Conservation (phyloP, 2,113 vertebrate genomes). For the Daubentonia madagascariensis region DNA sequence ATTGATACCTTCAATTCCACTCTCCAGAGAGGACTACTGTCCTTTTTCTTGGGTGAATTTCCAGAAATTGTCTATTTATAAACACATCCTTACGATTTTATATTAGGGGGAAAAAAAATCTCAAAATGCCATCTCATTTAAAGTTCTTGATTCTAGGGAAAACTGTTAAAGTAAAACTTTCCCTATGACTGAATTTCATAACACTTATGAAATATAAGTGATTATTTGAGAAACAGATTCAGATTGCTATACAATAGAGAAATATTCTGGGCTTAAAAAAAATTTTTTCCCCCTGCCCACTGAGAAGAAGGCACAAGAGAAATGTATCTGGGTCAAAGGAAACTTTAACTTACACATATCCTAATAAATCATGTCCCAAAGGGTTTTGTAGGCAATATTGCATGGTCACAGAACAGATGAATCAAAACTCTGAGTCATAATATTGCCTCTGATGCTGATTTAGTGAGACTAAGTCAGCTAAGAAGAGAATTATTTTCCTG, state of each 20-base stretch:
- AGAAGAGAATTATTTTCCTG: not conserved
- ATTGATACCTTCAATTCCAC: not conserved
- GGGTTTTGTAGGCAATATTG: not conserved
- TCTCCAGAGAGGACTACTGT: not conserved
- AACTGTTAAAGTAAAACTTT: slow-evolving; percentile 27
- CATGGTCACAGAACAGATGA: not conserved
- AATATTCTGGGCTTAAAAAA: not conserved
- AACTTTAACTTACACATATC: slow-evolving; percentile 9
- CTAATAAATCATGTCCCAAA: not conserved
- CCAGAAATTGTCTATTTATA: slow-evolving; percentile 1
- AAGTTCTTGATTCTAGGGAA: not conserved
- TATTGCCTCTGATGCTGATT: not conserved
- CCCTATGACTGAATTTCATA: not conserved
- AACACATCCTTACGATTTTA: not conserved
- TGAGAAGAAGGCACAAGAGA: not conserved
- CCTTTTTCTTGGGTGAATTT: slow-evolving; percentile 4
- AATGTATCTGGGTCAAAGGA: not conserved
- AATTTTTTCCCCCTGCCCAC: not conserved
- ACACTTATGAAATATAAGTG: slow-evolving; percentile 26
- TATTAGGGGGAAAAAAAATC: not conserved
- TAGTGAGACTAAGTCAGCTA: not conserved
- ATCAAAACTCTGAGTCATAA: not conserved
- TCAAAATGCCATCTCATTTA: slow-evolving; percentile 24
- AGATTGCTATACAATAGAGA: not conserved
- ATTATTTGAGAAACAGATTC: not conserved